Percentiles rank a stretch among this genome's conserved stretches.
phyloP scores from a whole-genome alignment of 2,888 invertebrate genomes.

The Periphyllus acericola region DNA sequence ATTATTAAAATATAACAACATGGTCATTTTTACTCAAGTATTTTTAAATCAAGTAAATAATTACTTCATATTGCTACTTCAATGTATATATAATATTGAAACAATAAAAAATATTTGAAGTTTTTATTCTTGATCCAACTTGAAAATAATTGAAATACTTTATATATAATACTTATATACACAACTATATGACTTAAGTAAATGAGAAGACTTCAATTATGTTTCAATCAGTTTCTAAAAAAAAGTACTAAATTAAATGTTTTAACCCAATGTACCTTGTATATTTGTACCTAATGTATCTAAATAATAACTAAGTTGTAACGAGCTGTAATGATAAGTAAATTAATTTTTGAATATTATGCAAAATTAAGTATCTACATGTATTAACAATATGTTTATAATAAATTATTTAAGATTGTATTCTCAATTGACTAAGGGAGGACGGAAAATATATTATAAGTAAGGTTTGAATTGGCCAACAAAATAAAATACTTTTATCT shows the following conservation, averaged over 20 bases:
- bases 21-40: not conserved
- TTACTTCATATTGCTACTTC: too few species aligned
- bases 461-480: not conserved
- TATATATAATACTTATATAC: not conserved
- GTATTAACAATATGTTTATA: not conserved
- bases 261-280: too few species aligned
- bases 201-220: not conserved
- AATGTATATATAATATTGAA: too few species aligned
- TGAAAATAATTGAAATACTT: not conserved
- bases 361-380: not conserved
- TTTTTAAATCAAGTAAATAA: not conserved
- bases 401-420: not conserved
- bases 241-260: too few species aligned
- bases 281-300: too few species aligned
- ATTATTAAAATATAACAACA: not conserved
- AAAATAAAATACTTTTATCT: not conserved
- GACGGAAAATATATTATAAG: not conserved
- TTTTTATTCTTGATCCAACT: too few species aligned
- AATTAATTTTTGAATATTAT: not conserved
- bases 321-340: too few species aligned
- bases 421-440: not conserved
- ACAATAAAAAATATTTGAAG: too few species aligned
- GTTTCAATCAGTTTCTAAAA: too few species aligned
- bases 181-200: not conserved
- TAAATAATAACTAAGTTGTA: too few species aligned